Evolutionary conservation across 2,797 vertebrate species (phyloP).

Genomic region (Enteromius unitaeniatus): DNA sequence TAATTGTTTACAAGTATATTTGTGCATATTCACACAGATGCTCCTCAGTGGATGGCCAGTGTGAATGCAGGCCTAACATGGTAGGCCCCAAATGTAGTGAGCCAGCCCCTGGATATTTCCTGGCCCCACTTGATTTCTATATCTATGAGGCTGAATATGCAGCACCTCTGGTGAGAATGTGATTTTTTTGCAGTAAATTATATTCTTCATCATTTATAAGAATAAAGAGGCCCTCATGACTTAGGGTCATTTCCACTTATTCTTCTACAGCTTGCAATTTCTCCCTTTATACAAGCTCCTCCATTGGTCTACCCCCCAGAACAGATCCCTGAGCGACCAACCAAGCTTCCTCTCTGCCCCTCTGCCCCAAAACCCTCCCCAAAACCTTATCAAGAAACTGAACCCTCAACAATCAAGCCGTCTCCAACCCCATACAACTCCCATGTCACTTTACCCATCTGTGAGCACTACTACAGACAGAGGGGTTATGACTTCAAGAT

Average conservation of each 20-base stretch:
- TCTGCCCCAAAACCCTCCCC: slow-evolving; percentile 63
- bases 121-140: slow-evolving; percentile 84
- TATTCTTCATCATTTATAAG: neutral
- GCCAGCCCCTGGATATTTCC: slow-evolving; percentile 83
- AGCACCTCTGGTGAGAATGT: slow-evolving; percentile 74
- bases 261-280: neutral
- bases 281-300: slow-evolving; percentile 17
- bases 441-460: slow-evolving; percentile 72
- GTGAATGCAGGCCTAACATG: slow-evolving; percentile 83
- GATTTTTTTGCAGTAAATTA: neutral
- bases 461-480: slow-evolving; percentile 83
- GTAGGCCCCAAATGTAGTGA: slow-evolving; percentile 79
- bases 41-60: slow-evolving; percentile 78
- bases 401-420: neutral
- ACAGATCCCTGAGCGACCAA: slow-evolving; percentile 7
- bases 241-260: neutral
- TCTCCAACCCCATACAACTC: neutral
- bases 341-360: slow-evolving; percentile 67
- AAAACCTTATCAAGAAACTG: neutral
- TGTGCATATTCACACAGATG: slow-evolving; percentile 72
- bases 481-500: slow-evolving; percentile 82
- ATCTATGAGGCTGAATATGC: slow-evolving; percentile 88
- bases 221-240: neutral
- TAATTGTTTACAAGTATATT: neutral
- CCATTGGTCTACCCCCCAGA: slow-evolving; percentile 17